A percentile compares a stretch with the other conserved stretches of the same genome.
phyloP scores from a whole-genome alignment of 2,888 invertebrate genomes.

The Aelia acuminata region DNA sequence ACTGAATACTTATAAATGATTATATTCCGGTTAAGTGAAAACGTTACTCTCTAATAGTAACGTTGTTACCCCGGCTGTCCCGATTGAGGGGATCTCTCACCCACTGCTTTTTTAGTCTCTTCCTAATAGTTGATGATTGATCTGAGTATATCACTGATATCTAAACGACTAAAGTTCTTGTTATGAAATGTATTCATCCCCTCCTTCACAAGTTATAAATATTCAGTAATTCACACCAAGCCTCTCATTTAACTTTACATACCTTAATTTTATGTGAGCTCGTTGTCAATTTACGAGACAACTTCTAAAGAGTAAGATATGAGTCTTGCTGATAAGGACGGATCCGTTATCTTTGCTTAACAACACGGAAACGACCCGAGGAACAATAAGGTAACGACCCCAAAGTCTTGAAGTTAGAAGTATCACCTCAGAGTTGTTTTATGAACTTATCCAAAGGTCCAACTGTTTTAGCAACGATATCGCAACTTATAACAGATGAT shows the following conservation, averaged over 20 bases:
- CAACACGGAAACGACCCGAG: background rate
- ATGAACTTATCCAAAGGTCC: background rate
- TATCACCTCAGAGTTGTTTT: background rate
- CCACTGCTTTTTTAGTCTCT: no score
- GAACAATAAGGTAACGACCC: background rate
- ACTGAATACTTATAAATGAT: no score
- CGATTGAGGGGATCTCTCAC: no score
- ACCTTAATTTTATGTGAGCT: constrained; percentile 4
- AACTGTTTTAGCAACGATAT: no score
- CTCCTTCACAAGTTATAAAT: background rate
- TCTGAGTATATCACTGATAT: background rate
- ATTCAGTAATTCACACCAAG: no score
- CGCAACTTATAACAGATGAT: no score
- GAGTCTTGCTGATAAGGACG: background rate
- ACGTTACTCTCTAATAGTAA: no score
- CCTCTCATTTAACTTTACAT: background rate
- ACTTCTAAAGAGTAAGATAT: background rate
- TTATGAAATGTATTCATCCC: background rate
- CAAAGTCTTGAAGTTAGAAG: background rate
- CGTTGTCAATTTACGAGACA: constrained; percentile 18
- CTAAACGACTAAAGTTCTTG: background rate
- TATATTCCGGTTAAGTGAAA: no score
- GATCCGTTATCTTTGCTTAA: background rate
- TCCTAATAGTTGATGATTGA: no score
- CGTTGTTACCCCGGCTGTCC: no score